Conservation (phyloP, 2,888 invertebrate species). For the Mythimna loreyi region DNA sequence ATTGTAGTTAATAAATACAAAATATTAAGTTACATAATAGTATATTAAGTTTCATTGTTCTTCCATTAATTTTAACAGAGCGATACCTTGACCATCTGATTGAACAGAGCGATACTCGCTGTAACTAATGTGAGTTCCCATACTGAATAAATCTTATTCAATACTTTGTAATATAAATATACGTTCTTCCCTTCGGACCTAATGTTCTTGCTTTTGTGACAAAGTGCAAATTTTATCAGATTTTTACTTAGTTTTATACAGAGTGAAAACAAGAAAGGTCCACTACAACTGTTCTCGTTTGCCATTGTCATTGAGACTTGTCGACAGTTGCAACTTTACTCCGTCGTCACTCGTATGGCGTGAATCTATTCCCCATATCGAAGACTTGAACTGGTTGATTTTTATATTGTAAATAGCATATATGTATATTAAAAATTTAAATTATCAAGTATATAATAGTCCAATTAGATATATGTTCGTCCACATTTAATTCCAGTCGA, state of each 20-base stretch:
- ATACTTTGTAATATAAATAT: slow-evolving; percentile 77
- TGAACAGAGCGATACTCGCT: slow-evolving; percentile 58
- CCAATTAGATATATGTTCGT: slow-evolving; percentile 88
- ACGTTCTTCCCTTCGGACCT: slow-evolving; percentile 66
- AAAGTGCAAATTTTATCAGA: slow-evolving; percentile 48
- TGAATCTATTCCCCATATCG: slow-evolving; percentile 63
- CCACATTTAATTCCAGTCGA: slow-evolving; percentile 87
- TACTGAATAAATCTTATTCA: slow-evolving; percentile 69
- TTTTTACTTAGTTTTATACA: slow-evolving; percentile 45
- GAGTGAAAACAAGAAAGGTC: slow-evolving; percentile 36
- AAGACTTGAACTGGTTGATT: slow-evolving; percentile 76
- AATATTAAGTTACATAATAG: slow-evolving; percentile 78
- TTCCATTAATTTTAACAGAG: slow-evolving; percentile 83
- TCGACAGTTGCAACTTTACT: slow-evolving; percentile 59
- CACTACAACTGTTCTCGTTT: slow-evolving; percentile 44
- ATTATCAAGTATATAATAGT: slow-evolving; percentile 84
- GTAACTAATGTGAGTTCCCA: slow-evolving; percentile 76
- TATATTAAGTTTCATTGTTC: slow-evolving; percentile 83
- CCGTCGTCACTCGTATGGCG: slow-evolving; percentile 59
- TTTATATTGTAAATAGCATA: slow-evolving; percentile 83
- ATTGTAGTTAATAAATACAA: slow-evolving; percentile 71
- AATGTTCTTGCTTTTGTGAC: slow-evolving; percentile 68
- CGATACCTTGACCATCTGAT: slow-evolving; percentile 66
- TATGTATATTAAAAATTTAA: slow-evolving; percentile 80
- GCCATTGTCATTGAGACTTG: slow-evolving; percentile 50